Conservation (phyloP, 37 sponge, comb jelly and placozoan species). For the Halichondria panicea region DNA sequence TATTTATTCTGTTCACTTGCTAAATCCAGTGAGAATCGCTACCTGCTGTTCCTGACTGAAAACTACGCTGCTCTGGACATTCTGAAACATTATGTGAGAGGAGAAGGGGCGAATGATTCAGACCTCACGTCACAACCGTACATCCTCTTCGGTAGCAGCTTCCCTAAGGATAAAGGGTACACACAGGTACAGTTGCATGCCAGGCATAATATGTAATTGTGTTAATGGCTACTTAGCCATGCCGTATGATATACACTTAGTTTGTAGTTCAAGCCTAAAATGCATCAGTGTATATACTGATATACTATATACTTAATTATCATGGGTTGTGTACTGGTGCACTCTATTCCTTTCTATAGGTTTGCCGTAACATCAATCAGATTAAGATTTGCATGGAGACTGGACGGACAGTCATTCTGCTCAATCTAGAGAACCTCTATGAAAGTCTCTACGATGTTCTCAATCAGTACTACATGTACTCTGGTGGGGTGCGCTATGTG, state of each 20-base stretch:
- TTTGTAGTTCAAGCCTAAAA: neutral
- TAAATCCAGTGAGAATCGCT: slow-evolving; percentile 78
- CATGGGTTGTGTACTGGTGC: neutral
- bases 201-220: neutral
- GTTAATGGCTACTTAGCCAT: neutral
- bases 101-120: neutral
- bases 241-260: neutral
- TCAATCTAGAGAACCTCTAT: slow-evolving; percentile 92
- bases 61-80: slow-evolving; percentile 91
- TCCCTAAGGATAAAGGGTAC: slow-evolving; percentile 92
- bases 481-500: slow-evolving; percentile 72
- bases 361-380: slow-evolving; percentile 91
- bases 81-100: slow-evolving; percentile 37
- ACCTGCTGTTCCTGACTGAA: slow-evolving; percentile 87
- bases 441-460: slow-evolving; percentile 96
- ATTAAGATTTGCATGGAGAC: slow-evolving; percentile 96
- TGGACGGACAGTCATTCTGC: slow-evolving; percentile 87
- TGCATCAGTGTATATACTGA: neutral
- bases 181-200: slow-evolving; percentile 63
- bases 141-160: slow-evolving; percentile 92
- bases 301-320: neutral
- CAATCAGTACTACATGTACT: slow-evolving; percentile 89
- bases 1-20: neutral
- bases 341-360: slow-evolving; percentile 18
- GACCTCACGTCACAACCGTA: slow-evolving; percentile 27